Evolutionary conservation across 1,140 invertebrate species (phyloP), one percentile per base, ranked within the genome.

Genomic region (Thaumatotibia leucotreta): DNA sequence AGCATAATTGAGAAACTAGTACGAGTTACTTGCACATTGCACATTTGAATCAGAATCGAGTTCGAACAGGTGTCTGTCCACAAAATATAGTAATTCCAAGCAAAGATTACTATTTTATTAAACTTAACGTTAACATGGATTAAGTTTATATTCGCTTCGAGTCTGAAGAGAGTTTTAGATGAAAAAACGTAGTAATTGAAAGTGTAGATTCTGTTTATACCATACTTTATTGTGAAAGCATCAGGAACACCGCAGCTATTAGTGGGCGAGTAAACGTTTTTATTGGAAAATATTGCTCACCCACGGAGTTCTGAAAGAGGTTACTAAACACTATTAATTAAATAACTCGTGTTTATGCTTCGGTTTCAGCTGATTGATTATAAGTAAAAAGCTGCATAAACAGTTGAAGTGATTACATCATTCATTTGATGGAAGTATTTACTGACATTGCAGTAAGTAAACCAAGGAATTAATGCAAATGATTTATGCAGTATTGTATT

Each of bases 301-400:
- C 52, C 24, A 31, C 52, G 17, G 20, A 11, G 3, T 14, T 11
- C 6, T n/a, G 52, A 24, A 58, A 58, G 52, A 58, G 52, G 52
- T 58, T 58, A 58, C 52, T 58, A 58, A 58, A 58, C 52, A 58
- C 14, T 24, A 58, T 58, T 58, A 58, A 31, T 58, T 58, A 58
- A 29, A 58, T 58, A n/a, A 58, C 29, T 31, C 52, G 50, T 14
- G 52, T 58, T 58, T 58, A 58, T 14, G n/a, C 14, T 58, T 58
- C 11, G 24, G 24, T 58, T 27, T 58, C 52, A 23, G 52, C n/a
- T n/a, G 49, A 52, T n/a, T n/a, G n/a, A n/a, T n/a, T n/a, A n/a
- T n/a, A n/a, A n/a, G n/a, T n/a, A n/a, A n/a, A n/a, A n/a, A n/a
- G n/a, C n/a, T n/a, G n/a, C n/a, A n/a, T n/a, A n/a, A n/a, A n/a